Evolutionary conservation across 2,113 vertebrate species (phyloP).

Genomic region (Cavia porcellus): DNA sequence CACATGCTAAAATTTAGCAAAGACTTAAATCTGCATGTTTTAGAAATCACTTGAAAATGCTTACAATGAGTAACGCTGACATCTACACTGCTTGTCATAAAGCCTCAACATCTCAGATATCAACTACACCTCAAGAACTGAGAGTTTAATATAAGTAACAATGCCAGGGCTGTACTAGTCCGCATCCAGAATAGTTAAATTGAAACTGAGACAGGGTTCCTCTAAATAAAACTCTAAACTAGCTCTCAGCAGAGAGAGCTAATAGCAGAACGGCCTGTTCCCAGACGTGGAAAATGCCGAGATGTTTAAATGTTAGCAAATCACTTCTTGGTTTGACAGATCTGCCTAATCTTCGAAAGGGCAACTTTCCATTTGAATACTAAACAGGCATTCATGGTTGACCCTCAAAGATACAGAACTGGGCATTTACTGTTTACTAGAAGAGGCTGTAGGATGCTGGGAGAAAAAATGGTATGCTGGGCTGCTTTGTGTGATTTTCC

Average conservation of each 20-base stretch:
- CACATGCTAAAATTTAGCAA: background rate
- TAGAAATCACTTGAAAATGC: background rate
- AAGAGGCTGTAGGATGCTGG: background rate
- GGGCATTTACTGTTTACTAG: slow-evolving; percentile 33
- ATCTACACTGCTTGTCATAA: background rate
- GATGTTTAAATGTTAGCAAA: slow-evolving; percentile 80
- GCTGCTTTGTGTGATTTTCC: slow-evolving; percentile 20
- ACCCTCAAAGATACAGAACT: slow-evolving; percentile 32
- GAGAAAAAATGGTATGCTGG: background rate
- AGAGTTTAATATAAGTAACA: background rate
- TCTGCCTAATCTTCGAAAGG: slow-evolving; percentile 78
- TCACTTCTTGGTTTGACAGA: slow-evolving; percentile 75
- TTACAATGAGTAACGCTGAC: slow-evolving; percentile 16
- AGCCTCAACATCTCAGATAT: background rate
- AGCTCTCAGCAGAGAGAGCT: slow-evolving; percentile 67
- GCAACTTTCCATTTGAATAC: slow-evolving; percentile 82
- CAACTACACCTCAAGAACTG: background rate
- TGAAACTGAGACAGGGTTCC: background rate
- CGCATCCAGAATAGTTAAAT: slow-evolving; percentile 55
- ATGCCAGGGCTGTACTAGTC: background rate
- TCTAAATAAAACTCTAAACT: slow-evolving; percentile 61
- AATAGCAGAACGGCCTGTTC: slow-evolving; percentile 56
- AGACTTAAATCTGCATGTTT: background rate
- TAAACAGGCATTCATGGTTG: slow-evolving; percentile 69
- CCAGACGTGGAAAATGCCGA: slow-evolving; percentile 72